Base-by-base conservation (phyloP, 2,797 vertebrate genomes). In the Astyanax mexicanus region DNA sequence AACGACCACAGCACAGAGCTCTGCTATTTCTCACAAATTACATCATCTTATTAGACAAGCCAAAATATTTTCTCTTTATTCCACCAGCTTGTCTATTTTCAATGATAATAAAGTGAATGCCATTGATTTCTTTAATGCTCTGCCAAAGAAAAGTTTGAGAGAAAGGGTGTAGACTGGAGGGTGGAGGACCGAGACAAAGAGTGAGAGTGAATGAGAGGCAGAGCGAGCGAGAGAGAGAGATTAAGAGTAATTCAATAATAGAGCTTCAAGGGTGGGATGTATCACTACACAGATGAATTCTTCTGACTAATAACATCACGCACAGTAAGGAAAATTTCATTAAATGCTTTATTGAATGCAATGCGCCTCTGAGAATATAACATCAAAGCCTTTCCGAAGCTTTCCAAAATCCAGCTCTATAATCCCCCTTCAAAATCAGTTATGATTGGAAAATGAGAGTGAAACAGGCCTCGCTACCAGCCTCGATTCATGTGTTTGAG, bases 261-360 rank as follows among this genome's bases (percentile, higher is more conserved):
- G 57, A 52, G 40, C 32, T 71, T 67, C 58, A 27, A 44, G 68
- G 58, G 58, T 65, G 69, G 21, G 23, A 45, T 65, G 1, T 10
- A 65, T 69, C 29, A 25, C 19, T 19, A 27, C 42, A 52, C 60
- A 27, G 29, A 32, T 32, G 65, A 69, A 60, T 58, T 52, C 32
- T 25, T 61, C 55, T 11, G 35, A 68, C 42, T 73, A 75, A 80
- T 69, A 78, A 74, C 25, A 70, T 11, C 21, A 27, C 6, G 11
- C 45, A 54, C 51, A 67, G 72, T 69, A 72, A 35, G 71, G 73
- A 42, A 71, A 57, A 74, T 74, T 74, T 81, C 21, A 67, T 72
- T 61, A 66, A 3, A 11, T 6, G 2, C 9, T 21, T 66, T 64
- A 75, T 65, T 37, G 52, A 61, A 9, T 17, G 38, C 35, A 27